Base-by-base conservation (phyloP, 2,888 invertebrate species). In the Heliothis peltigera region DNA sequence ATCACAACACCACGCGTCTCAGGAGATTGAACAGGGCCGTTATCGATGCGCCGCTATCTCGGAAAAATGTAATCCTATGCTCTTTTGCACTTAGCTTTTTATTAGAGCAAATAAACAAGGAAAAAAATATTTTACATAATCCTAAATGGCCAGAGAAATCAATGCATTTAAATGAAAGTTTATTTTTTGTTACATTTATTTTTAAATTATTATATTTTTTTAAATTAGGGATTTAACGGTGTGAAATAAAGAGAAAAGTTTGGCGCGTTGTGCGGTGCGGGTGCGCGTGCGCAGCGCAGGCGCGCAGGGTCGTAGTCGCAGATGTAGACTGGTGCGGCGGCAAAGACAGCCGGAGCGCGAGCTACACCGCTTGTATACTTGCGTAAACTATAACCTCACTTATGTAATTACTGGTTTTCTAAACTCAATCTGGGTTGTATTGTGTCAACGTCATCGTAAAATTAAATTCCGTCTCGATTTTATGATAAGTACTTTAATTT, bases 351-450 rank as follows among this genome's bases (percentile, higher is more conserved):
- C 75, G 64, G 73, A 74, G 64, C 70, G 64, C 69, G 68, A 60
- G 66, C 70, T 70, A 70, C 70, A 72, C 64, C 70, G 61, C 64
- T 72, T 69, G 61, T 75, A 65, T 63, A 84, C 89, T 92, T 92
- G 90, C 91, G 91, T 82, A 92, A 92, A 91, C 87, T 82, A 81
- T 85, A 86, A 86, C 85, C 87, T 85, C 79, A 77, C 86, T 92
- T 91, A 92, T 91, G 88, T 90, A 92, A 92, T 86, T 83, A 79
- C 77, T 84, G 82, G 85, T 89, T 88, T 84, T 84, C 83, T 86
- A 82, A 86, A 85, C 67, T 67, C 74, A 70, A 87, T 86, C 85
- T 84, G 79, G 85, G 75, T 82, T 86, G 60, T 77, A 67, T 77
- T 81, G 77, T 76, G 80, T 74, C 82, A 84, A 84, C 77, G 63